Base-by-base conservation (phyloP, 64 coral and sea anemone species). In the Platygyra sinensis region DNA sequence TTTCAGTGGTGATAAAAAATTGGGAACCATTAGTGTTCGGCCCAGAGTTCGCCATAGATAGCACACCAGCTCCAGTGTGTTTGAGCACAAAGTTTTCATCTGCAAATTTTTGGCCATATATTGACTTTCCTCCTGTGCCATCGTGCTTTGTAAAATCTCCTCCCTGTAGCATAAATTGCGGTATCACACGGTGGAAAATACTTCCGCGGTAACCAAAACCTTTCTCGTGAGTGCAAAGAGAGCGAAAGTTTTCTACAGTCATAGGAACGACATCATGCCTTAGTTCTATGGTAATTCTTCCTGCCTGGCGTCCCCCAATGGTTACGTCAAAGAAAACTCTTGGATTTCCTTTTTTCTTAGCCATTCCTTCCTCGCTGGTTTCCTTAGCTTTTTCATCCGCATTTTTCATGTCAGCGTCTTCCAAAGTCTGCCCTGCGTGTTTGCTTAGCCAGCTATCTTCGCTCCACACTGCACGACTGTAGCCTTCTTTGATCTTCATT, bases 61-160 rank as follows among this genome's bases (percentile, higher is more conserved):
- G 61, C 49, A 90, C 82, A 18, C 97, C 97, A 46, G 91, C 79
- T 15, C 94, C 97, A 64, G 97, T 99, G 74, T 99, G 97, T 67
- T 99, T 99, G n/a, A 99, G 89, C 46, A 99, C 97, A 93, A 99
- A 99, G 89, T 99, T 99, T 28, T 99, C 97, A 74, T 99, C 97
- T 86, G 95, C 97, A 91, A 99, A 99, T 73, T 99, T 99, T 30
- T 87, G 90, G 3, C 97, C 97, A 86, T 99, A 99, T 17, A 99
- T 99, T 1, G 97, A 99, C 72, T 99, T 99, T 78, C 97, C 97
- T 1, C 97, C 97, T 0, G 97, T 99, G 4, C 97, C 97, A 19
- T 99, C 87, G 22, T 95, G 94, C 69, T 93, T 99, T 15, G 94
- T 99, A 51, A 99, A 99, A 88, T 99, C 97, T 15, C 97, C 94